Percentiles rank a stretch among this genome's conserved stretches.
Conservation (phyloP, 2,888 invertebrate genomes). For the Hirtodrosophila histrioides region DNA sequence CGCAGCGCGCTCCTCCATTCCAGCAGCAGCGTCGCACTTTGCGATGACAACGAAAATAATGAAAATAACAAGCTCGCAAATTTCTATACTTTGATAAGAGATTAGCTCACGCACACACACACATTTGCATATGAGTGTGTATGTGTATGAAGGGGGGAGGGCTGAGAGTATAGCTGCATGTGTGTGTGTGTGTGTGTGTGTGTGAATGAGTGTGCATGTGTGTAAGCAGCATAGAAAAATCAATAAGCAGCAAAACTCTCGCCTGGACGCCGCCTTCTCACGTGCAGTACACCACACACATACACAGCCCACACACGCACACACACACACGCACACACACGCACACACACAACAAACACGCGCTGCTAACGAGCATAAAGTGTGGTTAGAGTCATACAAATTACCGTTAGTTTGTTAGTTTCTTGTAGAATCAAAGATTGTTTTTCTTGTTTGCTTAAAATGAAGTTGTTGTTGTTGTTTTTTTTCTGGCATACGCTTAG, state of each 20-base stretch:
- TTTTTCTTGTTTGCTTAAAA: too few species aligned
- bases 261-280: constrained; percentile 30
- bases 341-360: not conserved
- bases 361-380: not conserved
- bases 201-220: constrained; percentile 7
- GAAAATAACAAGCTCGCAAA: constrained; percentile 52
- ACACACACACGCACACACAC: constrained; percentile 8
- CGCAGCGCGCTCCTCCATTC: constrained; percentile 59
- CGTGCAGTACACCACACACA: constrained; percentile 34
- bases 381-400: constrained; percentile 20
- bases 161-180: not conserved
- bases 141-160: too few species aligned
- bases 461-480: too few species aligned
- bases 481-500: too few species aligned
- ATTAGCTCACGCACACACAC: constrained; percentile 52
- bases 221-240: constrained; percentile 53
- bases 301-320: constrained; percentile 11
- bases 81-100: constrained; percentile 67
- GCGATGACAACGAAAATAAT: constrained; percentile 24
- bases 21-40: constrained; percentile 41
- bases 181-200: constrained; percentile 1
- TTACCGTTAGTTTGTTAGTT: constrained; percentile 46
- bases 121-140: too few species aligned
- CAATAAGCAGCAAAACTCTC: constrained; percentile 45
- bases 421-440: not conserved